Conservation (phyloP, 2,113 vertebrate species). For the Heptranchias perlo region DNA sequence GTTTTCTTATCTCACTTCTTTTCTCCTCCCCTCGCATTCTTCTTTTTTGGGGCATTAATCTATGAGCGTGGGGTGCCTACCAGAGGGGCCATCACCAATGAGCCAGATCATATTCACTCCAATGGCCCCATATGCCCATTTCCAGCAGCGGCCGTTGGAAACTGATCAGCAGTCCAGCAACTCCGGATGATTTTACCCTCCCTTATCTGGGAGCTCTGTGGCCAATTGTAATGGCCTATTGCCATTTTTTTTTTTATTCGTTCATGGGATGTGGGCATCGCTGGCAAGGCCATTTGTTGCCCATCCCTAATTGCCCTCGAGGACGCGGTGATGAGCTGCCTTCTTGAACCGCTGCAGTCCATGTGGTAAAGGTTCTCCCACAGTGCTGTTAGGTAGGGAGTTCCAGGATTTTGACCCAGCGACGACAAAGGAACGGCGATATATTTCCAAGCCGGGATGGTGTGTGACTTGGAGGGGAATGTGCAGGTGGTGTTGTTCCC, state of each 20-base stretch:
- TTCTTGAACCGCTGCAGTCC: too few relatives aligned
- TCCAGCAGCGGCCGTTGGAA: not conserved
- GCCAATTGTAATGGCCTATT: not conserved
- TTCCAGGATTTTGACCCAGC: too few relatives aligned
- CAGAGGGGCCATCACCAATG: not conserved
- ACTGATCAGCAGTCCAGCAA: not conserved
- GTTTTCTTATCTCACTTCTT: slow-evolving; percentile 1
- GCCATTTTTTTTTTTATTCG: not conserved
- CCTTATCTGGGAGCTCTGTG: not conserved
- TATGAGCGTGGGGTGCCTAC: not conserved
- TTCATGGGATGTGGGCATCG: too few relatives aligned
- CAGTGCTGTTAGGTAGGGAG: too few relatives aligned
- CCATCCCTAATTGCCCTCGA: too few relatives aligned
- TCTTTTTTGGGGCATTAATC: not conserved
- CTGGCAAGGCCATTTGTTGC: too few relatives aligned
- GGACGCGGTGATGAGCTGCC: too few relatives aligned
- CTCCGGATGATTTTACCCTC: not conserved
- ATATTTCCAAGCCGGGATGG: too few relatives aligned
- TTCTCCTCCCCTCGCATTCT: not conserved
- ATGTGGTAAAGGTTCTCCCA: too few relatives aligned
- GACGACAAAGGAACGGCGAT: too few relatives aligned
- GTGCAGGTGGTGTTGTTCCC: too few relatives aligned
- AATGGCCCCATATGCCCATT: not conserved
- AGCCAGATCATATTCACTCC: not conserved
- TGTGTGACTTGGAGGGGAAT: too few relatives aligned